These are phyloP conservation scores for Calameuta pallipes DNA, from an alignment of 2,888 invertebrate genomes.

Conservation along the genomic window DNA sequence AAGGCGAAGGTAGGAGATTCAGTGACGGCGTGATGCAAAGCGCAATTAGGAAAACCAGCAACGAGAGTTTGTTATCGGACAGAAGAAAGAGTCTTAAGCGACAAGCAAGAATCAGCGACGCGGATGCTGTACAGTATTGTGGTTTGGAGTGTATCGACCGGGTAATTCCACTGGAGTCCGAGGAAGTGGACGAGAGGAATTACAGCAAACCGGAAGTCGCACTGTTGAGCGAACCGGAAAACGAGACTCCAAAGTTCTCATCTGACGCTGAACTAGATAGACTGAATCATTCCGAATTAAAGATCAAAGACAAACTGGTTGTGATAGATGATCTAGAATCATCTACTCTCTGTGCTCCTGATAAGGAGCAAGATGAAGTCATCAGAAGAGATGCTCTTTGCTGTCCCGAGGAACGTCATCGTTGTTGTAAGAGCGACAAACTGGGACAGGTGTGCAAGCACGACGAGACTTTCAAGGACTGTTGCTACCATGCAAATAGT, in stretches of 20 bases:
- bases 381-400: slow-evolving; percentile 16
- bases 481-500: slow-evolving; percentile 39
- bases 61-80: slow-evolving; percentile 11
- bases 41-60: slow-evolving; percentile 15
- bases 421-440: slow-evolving; percentile 30
- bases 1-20: slow-evolving; percentile 43
- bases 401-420: slow-evolving; percentile 22
- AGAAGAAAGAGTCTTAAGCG: slow-evolving; percentile 52
- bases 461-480: slow-evolving; percentile 31
- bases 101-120: slow-evolving; percentile 51
- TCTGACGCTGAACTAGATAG: neutral
- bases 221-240: neutral
- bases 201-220: neutral
- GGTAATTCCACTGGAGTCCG: neutral
- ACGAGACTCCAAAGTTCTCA: neutral
- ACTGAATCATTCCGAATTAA: neutral
- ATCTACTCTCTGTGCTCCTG: neutral
- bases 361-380: slow-evolving; percentile 2
- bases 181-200: neutral
- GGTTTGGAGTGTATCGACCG: neutral
- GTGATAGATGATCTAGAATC: neutral
- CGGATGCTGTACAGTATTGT: slow-evolving; percentile 22
- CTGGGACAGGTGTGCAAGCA: slow-evolving; percentile 30
- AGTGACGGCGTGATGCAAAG: slow-evolving; percentile 45
- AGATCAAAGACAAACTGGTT: neutral